These are phyloP conservation scores for Drosophila ogumai DNA, from an alignment of 1,140 invertebrate species.

Conservation along the genomic window DNA sequence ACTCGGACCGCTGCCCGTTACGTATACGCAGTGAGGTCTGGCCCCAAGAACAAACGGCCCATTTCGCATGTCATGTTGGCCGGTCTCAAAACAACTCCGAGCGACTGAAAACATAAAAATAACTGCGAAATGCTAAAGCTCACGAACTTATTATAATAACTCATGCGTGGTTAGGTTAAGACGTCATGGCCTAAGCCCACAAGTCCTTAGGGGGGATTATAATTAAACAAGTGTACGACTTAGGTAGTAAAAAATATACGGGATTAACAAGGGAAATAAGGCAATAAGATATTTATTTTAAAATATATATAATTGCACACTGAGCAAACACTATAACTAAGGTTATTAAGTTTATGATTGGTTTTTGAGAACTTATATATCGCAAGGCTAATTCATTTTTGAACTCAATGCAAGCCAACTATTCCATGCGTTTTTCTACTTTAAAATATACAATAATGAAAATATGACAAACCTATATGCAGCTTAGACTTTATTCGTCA, in stretches of 20 bases:
- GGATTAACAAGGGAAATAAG: conserved; percentile 2
- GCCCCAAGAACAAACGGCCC: conserved; percentile 11
- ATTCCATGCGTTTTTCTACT: background rate
- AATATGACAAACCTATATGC: background rate
- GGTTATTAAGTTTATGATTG: background rate
- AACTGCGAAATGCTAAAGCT: conserved; percentile 53
- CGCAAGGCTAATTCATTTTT: background rate
- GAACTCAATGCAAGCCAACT: background rate
- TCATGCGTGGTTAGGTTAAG: conserved; percentile 49
- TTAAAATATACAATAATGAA: background rate
- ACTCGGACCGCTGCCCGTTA: conserved; percentile 16
- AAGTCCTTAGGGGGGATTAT: conserved; percentile 6
- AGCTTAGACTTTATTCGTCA: background rate
- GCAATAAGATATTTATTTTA: conserved; percentile 1
- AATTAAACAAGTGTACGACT: conserved; percentile 1
- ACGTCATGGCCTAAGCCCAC: conserved; percentile 39
- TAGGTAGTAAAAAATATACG: background rate
- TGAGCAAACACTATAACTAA: background rate
- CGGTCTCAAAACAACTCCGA: conserved; percentile 19
- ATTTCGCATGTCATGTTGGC: conserved; percentile 53
- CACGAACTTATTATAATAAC: conserved; percentile 53
- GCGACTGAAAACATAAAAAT: conserved; percentile 34
- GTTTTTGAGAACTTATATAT: background rate
- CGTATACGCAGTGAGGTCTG: conserved; percentile 39
- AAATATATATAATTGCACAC: background rate